These are phyloP conservation scores for Thaumatotibia leucotreta DNA, from an alignment of 1,140 invertebrate species.

Conservation along the genomic window DNA sequence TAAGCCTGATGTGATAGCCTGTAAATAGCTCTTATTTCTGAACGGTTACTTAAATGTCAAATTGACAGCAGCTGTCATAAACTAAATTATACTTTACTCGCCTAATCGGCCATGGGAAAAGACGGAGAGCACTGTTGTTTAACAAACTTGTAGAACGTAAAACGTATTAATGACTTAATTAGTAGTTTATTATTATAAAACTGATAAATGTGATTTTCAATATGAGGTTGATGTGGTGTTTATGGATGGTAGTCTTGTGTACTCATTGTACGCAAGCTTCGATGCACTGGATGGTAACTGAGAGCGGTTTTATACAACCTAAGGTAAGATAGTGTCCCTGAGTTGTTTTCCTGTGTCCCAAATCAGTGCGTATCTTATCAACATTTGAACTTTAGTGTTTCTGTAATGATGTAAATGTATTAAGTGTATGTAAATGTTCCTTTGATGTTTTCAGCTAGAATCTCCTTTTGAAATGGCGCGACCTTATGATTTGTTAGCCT, in stretches of 20 bases:
- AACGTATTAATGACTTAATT: slow-evolving; percentile 21
- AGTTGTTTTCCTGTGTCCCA: background rate
- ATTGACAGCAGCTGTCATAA: background rate
- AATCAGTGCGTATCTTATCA: background rate
- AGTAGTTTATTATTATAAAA: slow-evolving; percentile 18
- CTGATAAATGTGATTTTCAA: slow-evolving; percentile 18
- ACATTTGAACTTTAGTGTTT: background rate
- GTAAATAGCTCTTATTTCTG: too few relatives aligned
- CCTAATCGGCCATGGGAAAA: background rate
- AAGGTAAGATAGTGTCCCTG: slow-evolving; percentile 39
- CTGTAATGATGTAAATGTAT: background rate
- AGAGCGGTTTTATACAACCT: slow-evolving; percentile 63
- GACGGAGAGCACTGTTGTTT: background rate
- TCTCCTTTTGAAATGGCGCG: slow-evolving; percentile 87
- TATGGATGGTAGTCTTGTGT: slow-evolving; percentile 40
- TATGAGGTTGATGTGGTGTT: slow-evolving; percentile 41
- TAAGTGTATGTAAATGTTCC: background rate
- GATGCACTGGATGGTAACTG: slow-evolving; percentile 68
- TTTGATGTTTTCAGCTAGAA: slow-evolving; percentile 76
- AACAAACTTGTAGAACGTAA: background rate
- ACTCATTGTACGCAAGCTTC: slow-evolving; percentile 37
- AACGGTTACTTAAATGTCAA: background rate
- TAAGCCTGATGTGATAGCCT: too few relatives aligned
- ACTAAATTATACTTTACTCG: too few relatives aligned
- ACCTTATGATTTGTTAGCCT: slow-evolving; percentile 87